Evolutionary conservation across 2,113 vertebrate genomes (phyloP).

Genomic region (Toxotes chatareus): DNA sequence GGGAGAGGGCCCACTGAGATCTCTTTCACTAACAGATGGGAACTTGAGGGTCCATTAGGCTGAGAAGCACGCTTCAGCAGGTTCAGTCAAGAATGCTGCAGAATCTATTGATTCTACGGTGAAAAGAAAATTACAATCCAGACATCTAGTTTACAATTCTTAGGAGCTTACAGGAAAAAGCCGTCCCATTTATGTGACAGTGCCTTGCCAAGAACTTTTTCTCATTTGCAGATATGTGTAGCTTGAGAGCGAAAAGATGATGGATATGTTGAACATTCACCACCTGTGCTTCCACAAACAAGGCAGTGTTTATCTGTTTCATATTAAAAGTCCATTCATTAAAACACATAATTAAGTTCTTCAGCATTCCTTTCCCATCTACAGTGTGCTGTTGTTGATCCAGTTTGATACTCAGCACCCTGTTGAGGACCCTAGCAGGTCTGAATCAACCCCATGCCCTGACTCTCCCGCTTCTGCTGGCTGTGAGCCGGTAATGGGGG

Average conservation of each 20-base stretch:
- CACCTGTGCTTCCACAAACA: slow-evolving; percentile 67
- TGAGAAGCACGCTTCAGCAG: slow-evolving; percentile 70
- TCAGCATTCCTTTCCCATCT: not conserved
- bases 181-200: slow-evolving; percentile 44
- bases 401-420: slow-evolving; percentile 15
- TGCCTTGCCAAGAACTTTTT: slow-evolving; percentile 34
- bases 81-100: slow-evolving; percentile 71
- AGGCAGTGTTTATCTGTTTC: slow-evolving; percentile 33
- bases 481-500: slow-evolving; percentile 58
- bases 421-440: slow-evolving; percentile 14
- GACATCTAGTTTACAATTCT: slow-evolving; percentile 78
- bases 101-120: slow-evolving; percentile 76
- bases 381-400: slow-evolving; percentile 15
- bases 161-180: slow-evolving; percentile 44
- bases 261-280: slow-evolving; percentile 52
- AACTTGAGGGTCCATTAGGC: slow-evolving; percentile 79
- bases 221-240: slow-evolving; percentile 17
- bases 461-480: slow-evolving; percentile 12
- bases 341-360: slow-evolving; percentile 13
- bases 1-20: slow-evolving; percentile 67
- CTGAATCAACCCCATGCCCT: slow-evolving; percentile 30
- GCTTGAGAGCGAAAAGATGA: slow-evolving; percentile 47
- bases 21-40: slow-evolving; percentile 80
- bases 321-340: slow-evolving; percentile 56
- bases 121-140: slow-evolving; percentile 77